These are phyloP conservation scores for Platichthys flesus DNA, from an alignment of 2,113 vertebrate genomes.

Conservation along the genomic window DNA sequence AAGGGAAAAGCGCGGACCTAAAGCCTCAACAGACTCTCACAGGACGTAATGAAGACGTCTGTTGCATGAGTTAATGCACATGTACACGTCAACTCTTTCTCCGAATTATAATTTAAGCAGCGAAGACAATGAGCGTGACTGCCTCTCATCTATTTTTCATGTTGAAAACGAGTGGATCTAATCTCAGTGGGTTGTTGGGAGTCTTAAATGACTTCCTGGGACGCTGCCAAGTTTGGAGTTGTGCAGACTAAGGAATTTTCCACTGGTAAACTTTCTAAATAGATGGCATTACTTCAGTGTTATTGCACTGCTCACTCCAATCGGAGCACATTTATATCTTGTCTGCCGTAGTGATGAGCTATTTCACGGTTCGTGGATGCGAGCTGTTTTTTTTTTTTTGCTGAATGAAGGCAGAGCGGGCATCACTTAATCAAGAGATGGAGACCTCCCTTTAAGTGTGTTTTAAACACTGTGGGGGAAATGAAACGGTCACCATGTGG, in stretches of 20 bases:
- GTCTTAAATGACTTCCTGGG: conserved; percentile 73
- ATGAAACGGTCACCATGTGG: not conserved
- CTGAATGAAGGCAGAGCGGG: not conserved
- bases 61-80: conserved; percentile 35
- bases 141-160: conserved; percentile 75
- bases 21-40: conserved; percentile 11
- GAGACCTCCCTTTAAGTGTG: not conserved
- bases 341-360: conserved; percentile 1
- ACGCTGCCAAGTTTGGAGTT: conserved; percentile 66
- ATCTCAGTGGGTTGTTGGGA: conserved; percentile 65
- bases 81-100: conserved; percentile 31
- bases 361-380: conserved; percentile 23
- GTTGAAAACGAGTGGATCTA: conserved; percentile 64
- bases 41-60: conserved; percentile 38
- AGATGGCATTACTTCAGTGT: conserved; percentile 55
- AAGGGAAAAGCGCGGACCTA: not conserved
- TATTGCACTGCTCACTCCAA: conserved; percentile 41
- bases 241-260: conserved; percentile 76
- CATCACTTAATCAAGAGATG: not conserved
- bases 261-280: conserved; percentile 67
- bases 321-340: conserved; percentile 32
- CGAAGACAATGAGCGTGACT: conserved; percentile 63
- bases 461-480: not conserved
- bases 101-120: conserved; percentile 48
- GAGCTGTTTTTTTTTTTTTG: not conserved